Evolutionary conservation across 2,113 vertebrate species (phyloP).

Genomic region (Felis chaus): DNA sequence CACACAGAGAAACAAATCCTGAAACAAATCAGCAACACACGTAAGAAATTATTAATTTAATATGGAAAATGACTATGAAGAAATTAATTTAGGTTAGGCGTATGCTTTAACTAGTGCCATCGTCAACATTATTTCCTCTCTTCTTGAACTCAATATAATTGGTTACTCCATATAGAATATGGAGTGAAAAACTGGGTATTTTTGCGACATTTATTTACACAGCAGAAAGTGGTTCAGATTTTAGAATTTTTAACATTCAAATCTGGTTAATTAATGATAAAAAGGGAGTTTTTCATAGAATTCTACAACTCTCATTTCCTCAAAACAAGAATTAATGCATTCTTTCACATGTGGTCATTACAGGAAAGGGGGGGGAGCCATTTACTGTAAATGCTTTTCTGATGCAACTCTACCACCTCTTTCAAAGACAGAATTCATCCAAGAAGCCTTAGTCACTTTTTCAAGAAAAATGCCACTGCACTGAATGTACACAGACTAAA

Average conservation of each 20-base stretch:
- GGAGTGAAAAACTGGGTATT: background rate
- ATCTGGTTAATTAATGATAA: slow-evolving; percentile 61
- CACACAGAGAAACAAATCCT: background rate
- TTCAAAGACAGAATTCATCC: slow-evolving; percentile 80
- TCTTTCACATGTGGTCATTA: slow-evolving; percentile 79
- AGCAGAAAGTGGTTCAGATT: slow-evolving; percentile 10
- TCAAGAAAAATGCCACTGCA: slow-evolving; percentile 81
- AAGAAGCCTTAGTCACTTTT: slow-evolving; percentile 84
- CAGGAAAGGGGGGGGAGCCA: slow-evolving; percentile 69
- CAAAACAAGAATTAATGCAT: slow-evolving; percentile 71
- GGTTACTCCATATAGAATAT: background rate
- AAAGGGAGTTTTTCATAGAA: slow-evolving; percentile 65
- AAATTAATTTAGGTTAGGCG: background rate
- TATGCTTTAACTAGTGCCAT: background rate
- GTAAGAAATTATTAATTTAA: background rate
- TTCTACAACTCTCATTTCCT: slow-evolving; percentile 65
- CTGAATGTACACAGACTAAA: slow-evolving; percentile 63
- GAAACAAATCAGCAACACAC: background rate
- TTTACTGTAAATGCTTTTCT: slow-evolving; percentile 79
- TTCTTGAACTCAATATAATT: background rate
- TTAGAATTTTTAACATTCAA: slow-evolving; percentile 35
- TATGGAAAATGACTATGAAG: background rate
- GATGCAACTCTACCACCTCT: slow-evolving; percentile 83
- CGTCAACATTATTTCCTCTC: background rate
- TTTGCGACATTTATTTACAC: background rate